phyloP scores from a whole-genome alignment of 2,113 vertebrate genomes.

The Daboia siamensis region DNA sequence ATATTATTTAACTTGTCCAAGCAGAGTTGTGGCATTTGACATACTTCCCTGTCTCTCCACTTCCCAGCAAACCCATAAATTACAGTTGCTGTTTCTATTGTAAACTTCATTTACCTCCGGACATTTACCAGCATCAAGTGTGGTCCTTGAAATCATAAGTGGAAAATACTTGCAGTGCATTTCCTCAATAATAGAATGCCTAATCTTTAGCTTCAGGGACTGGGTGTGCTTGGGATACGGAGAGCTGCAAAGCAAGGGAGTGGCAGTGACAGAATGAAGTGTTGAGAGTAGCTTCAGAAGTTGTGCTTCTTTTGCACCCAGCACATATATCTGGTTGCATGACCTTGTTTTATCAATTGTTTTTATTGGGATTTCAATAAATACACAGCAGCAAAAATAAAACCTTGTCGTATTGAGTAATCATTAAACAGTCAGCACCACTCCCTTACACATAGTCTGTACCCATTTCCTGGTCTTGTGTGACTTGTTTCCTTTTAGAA shows the following conservation, averaged over 20 bases:
- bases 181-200: conserved; percentile 56
- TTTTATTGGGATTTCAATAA: background rate
- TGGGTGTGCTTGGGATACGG: conserved; percentile 54
- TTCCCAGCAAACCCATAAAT: background rate
- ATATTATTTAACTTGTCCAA: background rate
- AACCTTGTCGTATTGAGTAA: background rate
- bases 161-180: conserved; percentile 44
- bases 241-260: conserved; percentile 49
- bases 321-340: background rate
- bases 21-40: background rate
- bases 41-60: background rate
- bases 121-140: background rate
- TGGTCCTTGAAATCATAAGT: conserved; percentile 27
- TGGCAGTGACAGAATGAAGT: conserved; percentile 42
- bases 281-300: conserved; percentile 38
- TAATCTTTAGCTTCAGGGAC: conserved; percentile 61
- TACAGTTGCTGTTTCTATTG: background rate
- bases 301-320: conserved; percentile 36
- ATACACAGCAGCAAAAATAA: background rate
- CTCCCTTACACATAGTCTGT: background rate
- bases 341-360: background rate
- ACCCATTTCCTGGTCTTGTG: background rate
- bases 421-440: background rate
- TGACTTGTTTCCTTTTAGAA: background rate
- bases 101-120: background rate